Base-by-base conservation (phyloP, 2,113 vertebrate species). In the Prolemur simus region DNA sequence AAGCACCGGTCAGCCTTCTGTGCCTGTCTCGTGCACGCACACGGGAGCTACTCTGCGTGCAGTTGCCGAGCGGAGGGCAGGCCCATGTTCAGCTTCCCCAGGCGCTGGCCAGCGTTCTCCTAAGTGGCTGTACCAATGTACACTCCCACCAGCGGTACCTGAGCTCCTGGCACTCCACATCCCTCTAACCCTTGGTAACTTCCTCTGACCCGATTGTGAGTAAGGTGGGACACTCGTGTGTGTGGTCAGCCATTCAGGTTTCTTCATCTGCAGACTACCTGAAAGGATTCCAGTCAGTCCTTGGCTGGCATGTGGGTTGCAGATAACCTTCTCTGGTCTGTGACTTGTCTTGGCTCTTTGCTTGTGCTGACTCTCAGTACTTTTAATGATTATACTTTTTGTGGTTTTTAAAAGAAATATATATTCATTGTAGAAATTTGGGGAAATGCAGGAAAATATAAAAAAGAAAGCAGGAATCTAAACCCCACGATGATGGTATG, bases 121-220 rank as follows among this genome's bases (percentile, higher is more conserved):
- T 27, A 1, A 0, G 80, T 49, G 49, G 64, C 3, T 1, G 2
- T 45, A 1, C 15, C 11, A 0, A 25, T 0, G 0, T 2, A 1
- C 29, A 0, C 29, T 9, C 60, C 8, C 1, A 12, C 37, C 11
- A 4, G 32, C 13, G 20, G 29, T 1, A 14, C 4, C 0, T 4
- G 85, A 34, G 34, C 3, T 4, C 54, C 73, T 9, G 9, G 45
- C 0, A 4, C 1, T 0, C 63, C 47, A 3, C 3, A 2, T 3
- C 64, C 56, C 86, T 8, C 86, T 10, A 5, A 5, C 27, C 63
- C 78, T 5, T 0, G 37, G 10, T 8, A 0, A 2, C 21, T 17
- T 37, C 86, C 23, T 32, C 63, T 8, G 0, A 3, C 10, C 29
- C 10, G 71, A 66, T 1, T 12, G 2, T 47, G 12, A 29, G 63